Base-by-base conservation (phyloP, 2,797 vertebrate genomes). In the Tenualosa ilisha region DNA sequence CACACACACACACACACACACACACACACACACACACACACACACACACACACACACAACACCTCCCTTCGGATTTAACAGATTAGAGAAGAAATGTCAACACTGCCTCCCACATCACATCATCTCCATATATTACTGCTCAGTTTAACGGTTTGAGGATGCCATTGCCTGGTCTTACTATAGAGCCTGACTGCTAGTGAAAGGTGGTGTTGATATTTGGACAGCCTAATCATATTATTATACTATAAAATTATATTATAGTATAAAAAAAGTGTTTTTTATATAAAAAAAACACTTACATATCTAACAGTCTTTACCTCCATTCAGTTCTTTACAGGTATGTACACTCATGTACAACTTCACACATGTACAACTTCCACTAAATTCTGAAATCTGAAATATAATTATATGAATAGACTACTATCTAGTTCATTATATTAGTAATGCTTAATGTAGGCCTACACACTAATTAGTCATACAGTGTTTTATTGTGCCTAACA, bases 41-140 rank as follows among this genome's bases (percentile, higher is more conserved):
- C 68, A 81, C 65, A 81, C 72, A 81, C 72, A 81, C 84, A 85
- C 72, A 84, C 84, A 53, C 83, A 84, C 68, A 81, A 20, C 68
- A 79, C 51, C 40, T 65, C 53, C n/a, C 7, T 46, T 17, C 82
- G 87, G 75, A 86, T 89, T 85, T 81, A 83, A 85, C 26, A 82
- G 84, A 85, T 84, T 85, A 82, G 24, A 82, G 24, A 37, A 61
- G 51, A 86, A 86, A 86, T 75, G 56, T 81, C 84, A 84, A 37
- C 81, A 56, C 59, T 61, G 63, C 53, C 12, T 68, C 37, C 24
- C 51, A 81, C 22, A 22, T 24, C 56, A 22, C 56, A 24, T 12
- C 43, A 65, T 54, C 50, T 15, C 68, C 17, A n/a, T 72, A 8
- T 81, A 8, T 81, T 83, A 84, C 26, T 50, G 24, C 81, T 53